Conservation (phyloP, 2,113 vertebrate species). For the Muntiacus muntjak region DNA sequence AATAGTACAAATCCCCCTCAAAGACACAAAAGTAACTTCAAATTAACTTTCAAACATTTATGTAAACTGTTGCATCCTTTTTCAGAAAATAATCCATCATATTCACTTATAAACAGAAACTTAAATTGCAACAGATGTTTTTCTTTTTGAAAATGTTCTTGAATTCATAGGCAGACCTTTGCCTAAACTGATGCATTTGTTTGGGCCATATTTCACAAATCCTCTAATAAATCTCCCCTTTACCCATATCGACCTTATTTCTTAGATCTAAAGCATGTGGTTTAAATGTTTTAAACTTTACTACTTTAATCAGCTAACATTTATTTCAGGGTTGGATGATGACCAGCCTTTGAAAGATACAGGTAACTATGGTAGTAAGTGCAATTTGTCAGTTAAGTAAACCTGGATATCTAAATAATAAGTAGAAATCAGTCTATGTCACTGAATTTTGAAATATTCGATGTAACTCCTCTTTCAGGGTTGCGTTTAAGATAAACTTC, state of each 20-base stretch:
- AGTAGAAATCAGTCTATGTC: constrained; percentile 65
- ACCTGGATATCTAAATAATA: constrained; percentile 62
- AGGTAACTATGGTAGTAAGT: constrained; percentile 77
- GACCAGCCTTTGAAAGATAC: constrained; percentile 79
- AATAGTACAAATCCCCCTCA: constrained; percentile 63
- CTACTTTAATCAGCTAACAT: constrained; percentile 84
- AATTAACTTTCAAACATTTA: constrained; percentile 71
- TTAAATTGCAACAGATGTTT: constrained; percentile 85
- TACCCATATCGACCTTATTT: constrained; percentile 86
- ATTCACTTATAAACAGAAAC: constrained; percentile 78
- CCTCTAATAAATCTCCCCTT: constrained; percentile 84
- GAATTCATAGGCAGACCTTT: constrained; percentile 83
- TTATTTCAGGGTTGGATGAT: constrained; percentile 81
- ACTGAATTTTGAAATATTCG: constrained; percentile 55
- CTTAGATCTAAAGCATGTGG: constrained; percentile 81
- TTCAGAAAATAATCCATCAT: constrained; percentile 73
- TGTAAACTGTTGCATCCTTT: constrained; percentile 68
- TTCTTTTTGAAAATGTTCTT: constrained; percentile 78
- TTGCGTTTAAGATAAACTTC: constrained; percentile 36
- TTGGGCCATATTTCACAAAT: constrained; percentile 81
- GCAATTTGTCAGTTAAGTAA: constrained; percentile 78
- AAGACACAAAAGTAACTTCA: constrained; percentile 70
- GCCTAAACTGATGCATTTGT: constrained; percentile 85
- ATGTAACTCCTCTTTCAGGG: constrained; percentile 45
- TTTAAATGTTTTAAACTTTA: constrained; percentile 85